Conservation (phyloP, 2,888 invertebrate genomes). For the Drosophila barbarae region DNA sequence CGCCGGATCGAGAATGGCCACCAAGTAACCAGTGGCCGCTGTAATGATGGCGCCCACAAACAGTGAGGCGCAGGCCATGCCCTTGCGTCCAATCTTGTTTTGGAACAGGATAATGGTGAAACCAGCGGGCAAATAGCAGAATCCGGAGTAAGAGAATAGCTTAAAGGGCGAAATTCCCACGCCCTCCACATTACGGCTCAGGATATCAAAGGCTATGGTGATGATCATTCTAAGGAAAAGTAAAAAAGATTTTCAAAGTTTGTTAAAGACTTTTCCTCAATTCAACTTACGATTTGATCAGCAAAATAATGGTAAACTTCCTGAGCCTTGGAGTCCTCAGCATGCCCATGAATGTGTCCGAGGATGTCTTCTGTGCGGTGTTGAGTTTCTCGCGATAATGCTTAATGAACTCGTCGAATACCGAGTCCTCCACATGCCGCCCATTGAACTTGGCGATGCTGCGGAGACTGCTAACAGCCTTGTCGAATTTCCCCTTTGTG, state of each 20-base stretch:
- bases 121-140: conserved; percentile 81
- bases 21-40: conserved; percentile 80
- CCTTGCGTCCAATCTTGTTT: conserved; percentile 80
- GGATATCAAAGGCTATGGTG: conserved; percentile 82
- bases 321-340: conserved; percentile 81
- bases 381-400: conserved; percentile 63
- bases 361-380: conserved; percentile 41
- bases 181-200: conserved; percentile 82
- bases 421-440: conserved; percentile 77
- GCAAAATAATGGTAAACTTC: conserved; percentile 81
- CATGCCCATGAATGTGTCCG: conserved; percentile 80
- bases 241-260: not conserved
- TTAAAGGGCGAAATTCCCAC: conserved; percentile 81
- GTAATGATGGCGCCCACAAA: conserved; percentile 81
- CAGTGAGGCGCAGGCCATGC: conserved; percentile 81
- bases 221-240: conserved; percentile 81
- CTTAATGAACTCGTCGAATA: conserved; percentile 79
- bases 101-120: conserved; percentile 76
- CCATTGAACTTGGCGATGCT: conserved; percentile 81
- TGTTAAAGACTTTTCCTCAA: accelerated
- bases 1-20: conserved; percentile 72
- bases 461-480: conserved; percentile 81
- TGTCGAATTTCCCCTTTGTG: conserved; percentile 80
- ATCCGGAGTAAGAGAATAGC: conserved; percentile 81
- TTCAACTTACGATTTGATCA: conserved; percentile 82